A percentile compares a stretch with the other conserved stretches of the same genome.
phyloP scores from a whole-genome alignment of 2,888 invertebrate genomes.

The Glyphotaelius pellucidus region DNA sequence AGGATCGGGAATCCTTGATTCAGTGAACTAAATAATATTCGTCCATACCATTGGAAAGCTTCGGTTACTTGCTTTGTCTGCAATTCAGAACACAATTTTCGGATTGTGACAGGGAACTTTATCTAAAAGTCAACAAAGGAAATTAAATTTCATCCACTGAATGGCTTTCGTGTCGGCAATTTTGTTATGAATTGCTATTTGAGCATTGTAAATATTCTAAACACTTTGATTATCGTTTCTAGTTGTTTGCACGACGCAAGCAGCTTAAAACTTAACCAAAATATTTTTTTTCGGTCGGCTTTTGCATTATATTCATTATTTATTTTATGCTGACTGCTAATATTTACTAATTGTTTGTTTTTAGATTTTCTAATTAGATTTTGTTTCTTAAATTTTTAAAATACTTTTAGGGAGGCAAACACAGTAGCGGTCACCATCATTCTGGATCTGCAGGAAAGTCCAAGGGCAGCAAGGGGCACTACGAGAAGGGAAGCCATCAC shows the following conservation, averaged over 20 bases:
- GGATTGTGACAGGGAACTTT: neutral
- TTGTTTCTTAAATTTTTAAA: neutral
- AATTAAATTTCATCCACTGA: neutral
- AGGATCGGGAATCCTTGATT: neutral
- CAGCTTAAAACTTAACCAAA: neutral
- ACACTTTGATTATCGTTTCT: neutral
- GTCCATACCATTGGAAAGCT: too few relatives aligned
- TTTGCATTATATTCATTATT: neutral
- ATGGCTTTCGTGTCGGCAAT: neutral
- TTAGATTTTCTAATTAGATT: too few relatives aligned
- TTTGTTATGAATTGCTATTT: neutral
- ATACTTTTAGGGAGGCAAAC: constrained; percentile 77
- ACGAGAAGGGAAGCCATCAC: constrained; percentile 77
- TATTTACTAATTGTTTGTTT: neutral
- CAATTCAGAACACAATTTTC: neutral
- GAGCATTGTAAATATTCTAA: neutral
- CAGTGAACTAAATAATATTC: too few relatives aligned
- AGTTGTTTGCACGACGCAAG: neutral
- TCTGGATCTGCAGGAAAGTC: constrained; percentile 75
- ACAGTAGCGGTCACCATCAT: constrained; percentile 77
- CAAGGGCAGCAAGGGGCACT: constrained; percentile 78
- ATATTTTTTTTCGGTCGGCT: neutral
- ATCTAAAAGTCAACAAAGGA: neutral
- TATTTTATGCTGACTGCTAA: neutral
- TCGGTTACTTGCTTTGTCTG: too few relatives aligned